phyloP scores from a whole-genome alignment of 2,113 vertebrate species.

The Sander vitreus region DNA sequence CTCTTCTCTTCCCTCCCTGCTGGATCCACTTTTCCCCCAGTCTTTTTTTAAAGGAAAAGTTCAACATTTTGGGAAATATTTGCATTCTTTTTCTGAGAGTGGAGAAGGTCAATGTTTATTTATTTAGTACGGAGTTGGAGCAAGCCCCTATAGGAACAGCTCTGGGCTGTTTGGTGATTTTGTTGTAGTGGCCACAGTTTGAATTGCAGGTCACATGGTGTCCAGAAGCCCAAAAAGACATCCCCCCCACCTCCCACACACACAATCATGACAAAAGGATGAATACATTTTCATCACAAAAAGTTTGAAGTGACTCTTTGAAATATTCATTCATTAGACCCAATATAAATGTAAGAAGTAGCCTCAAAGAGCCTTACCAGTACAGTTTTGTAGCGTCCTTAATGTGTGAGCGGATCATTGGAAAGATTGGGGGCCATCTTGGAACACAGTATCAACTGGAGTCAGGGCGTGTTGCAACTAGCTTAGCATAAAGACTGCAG shows the following conservation, averaged over 20 bases:
- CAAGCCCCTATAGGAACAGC: not conserved
- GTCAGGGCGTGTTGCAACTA: too few relatives aligned
- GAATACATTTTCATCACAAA: not conserved
- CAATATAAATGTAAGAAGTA: not conserved
- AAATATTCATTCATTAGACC: not conserved
- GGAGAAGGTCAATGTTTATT: not conserved
- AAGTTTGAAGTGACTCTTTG: not conserved
- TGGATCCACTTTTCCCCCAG: not conserved
- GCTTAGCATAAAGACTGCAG: not conserved
- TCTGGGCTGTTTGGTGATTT: not conserved
- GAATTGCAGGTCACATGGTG: not conserved
- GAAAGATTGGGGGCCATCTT: not conserved
- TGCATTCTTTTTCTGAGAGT: not conserved
- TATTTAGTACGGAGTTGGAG: not conserved
- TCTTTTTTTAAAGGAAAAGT: conserved; percentile 18
- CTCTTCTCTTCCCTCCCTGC: conserved; percentile 2
- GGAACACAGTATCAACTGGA: not conserved
- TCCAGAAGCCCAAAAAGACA: not conserved
- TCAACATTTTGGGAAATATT: conserved; percentile 14
- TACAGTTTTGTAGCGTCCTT: not conserved
- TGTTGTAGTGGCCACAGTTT: not conserved
- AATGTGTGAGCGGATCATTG: not conserved
- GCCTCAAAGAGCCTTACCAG: not conserved
- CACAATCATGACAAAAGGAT: not conserved
- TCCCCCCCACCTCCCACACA: too few relatives aligned